These are phyloP conservation scores for Desoria tigrina DNA, from an alignment of 2,888 invertebrate species.

Conservation along the genomic window DNA sequence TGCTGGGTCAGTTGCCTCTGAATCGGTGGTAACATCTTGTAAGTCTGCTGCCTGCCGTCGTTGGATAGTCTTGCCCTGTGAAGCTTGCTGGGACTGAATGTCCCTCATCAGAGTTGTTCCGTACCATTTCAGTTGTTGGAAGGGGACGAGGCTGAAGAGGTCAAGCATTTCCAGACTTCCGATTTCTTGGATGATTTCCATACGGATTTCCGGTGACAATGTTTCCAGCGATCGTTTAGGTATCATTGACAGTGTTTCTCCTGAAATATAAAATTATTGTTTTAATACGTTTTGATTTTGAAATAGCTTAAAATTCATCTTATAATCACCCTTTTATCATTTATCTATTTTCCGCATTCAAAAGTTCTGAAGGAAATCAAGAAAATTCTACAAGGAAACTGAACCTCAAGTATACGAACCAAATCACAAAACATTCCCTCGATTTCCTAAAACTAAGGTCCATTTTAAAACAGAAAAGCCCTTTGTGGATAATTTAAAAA, in stretches of 20 bases:
- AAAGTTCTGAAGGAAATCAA: too few relatives aligned
- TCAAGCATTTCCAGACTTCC: constrained; percentile 42
- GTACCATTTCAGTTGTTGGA: constrained; percentile 43
- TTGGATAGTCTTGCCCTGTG: neutral
- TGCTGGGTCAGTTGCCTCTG: neutral
- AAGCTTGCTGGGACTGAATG: constrained; percentile 9
- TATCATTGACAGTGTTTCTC: constrained; percentile 46
- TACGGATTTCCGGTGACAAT: constrained; percentile 23
- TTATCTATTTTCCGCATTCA: too few relatives aligned
- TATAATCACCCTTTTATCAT: too few relatives aligned
- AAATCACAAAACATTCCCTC: neutral
- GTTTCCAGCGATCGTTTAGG: constrained; percentile 38
- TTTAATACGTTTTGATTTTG: neutral
- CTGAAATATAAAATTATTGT: constrained; percentile 18
- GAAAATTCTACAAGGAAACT: too few relatives aligned
- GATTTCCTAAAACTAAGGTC: neutral
- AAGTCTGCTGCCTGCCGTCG: neutral
- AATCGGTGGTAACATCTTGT: neutral
- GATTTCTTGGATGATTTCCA: constrained; percentile 47
- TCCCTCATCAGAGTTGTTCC: constrained; percentile 39
- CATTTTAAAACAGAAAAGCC: neutral
- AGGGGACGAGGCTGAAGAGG: constrained; percentile 37
- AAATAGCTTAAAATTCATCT: too few relatives aligned
- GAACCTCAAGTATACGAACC: too few relatives aligned
- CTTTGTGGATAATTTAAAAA: too few relatives aligned